These are phyloP conservation scores for Tadarida brasiliensis DNA, from an alignment of 2,797 vertebrate genomes.

Conservation along the genomic window DNA sequence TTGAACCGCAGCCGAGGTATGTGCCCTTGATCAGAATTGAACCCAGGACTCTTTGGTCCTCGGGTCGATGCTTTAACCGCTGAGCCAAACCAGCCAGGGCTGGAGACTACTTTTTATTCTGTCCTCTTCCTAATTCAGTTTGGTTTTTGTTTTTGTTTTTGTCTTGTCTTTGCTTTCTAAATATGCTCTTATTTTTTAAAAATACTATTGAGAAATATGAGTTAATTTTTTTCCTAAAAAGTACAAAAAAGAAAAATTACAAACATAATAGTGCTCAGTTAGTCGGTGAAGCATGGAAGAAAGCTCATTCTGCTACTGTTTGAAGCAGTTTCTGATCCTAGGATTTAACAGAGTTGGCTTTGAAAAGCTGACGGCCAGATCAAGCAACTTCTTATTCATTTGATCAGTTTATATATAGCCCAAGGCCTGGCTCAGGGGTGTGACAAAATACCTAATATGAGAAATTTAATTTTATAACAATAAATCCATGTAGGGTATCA, in stretches of 20 bases:
- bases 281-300: constrained; percentile 36
- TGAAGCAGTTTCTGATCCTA: background rate
- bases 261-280: background rate
- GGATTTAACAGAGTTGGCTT: constrained; percentile 58
- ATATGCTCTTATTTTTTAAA: background rate
- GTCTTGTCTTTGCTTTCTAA: constrained; percentile 24
- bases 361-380: constrained; percentile 37
- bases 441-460: constrained; percentile 46
- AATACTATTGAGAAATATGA: background rate
- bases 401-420: constrained; percentile 14
- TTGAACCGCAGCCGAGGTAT: too few species aligned
- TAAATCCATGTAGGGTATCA: background rate
- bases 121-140: background rate
- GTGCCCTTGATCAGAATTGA: too few species aligned
- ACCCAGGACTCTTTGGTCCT: too few species aligned
- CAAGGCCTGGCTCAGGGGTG: constrained; percentile 45
- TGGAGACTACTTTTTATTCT: background rate
- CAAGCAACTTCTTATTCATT: constrained; percentile 57
- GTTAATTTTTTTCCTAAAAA: background rate
- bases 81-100: too few species aligned
- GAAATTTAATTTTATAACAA: constrained; percentile 64
- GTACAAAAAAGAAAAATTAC: background rate
- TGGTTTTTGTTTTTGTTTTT: background rate
- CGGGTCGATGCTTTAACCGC: too few species aligned
- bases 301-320: constrained; percentile 55